Percentiles rank a stretch among this genome's conserved stretches.
These are phyloP conservation scores for Aphidius gifuensis DNA, from an alignment of 1,140 invertebrate genomes.

Conservation along the genomic window DNA sequence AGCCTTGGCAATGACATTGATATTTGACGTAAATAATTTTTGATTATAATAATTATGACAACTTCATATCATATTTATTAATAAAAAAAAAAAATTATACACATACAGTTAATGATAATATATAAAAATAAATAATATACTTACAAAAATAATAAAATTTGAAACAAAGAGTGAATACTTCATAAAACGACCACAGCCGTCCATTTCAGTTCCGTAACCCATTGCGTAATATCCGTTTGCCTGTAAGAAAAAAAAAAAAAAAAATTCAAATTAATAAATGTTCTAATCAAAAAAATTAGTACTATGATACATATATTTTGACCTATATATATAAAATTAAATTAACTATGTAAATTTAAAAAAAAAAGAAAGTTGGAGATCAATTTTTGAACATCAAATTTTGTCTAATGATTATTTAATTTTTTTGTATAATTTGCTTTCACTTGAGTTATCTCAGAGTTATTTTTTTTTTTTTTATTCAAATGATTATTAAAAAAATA, in stretches of 20 bases:
- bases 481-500: too few species aligned
- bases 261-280: slow-evolving; percentile 1
- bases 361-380: background rate
- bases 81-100: background rate
- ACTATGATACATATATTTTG: background rate
- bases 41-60: too few species aligned
- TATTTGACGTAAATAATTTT: background rate
- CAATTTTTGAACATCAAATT: background rate
- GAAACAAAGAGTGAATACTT: slow-evolving; percentile 80
- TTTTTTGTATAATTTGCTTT: too few species aligned
- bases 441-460: too few species aligned
- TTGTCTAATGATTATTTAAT: background rate
- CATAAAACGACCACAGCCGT: slow-evolving; percentile 75
- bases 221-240: slow-evolving; percentile 44
- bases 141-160: slow-evolving; percentile 86
- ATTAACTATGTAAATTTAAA: background rate
- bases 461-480: background rate
- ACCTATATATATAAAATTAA: background rate
- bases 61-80: too few species aligned
- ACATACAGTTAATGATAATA: background rate
- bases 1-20: slow-evolving; percentile 18
- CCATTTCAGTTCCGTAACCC: slow-evolving; percentile 73
- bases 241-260: slow-evolving; percentile 19
- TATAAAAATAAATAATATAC: slow-evolving; percentile 42
- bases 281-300: background rate